A percentile compares a stretch with the other conserved stretches of the same genome.
These are phyloP conservation scores for Luperina testacea DNA, from an alignment of 2,888 invertebrate species.

Conservation along the genomic window DNA sequence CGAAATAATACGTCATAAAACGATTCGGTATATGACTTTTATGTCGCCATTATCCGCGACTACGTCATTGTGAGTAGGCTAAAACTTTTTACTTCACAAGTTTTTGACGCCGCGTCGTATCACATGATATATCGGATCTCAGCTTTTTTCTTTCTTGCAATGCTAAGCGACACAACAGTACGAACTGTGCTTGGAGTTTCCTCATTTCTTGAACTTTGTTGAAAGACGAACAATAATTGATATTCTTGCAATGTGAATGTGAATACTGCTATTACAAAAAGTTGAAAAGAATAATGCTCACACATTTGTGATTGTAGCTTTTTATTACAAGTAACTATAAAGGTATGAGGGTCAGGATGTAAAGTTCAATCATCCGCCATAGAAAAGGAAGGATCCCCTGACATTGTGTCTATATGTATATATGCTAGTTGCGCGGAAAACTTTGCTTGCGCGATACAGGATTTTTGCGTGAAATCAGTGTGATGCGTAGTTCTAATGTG, in stretches of 20 bases:
- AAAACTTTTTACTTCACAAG: constrained; percentile 56
- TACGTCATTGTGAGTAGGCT: constrained; percentile 42
- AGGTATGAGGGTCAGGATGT: background rate
- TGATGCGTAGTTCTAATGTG: background rate
- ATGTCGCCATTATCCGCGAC: constrained; percentile 47
- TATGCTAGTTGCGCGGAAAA: background rate
- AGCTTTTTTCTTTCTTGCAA: constrained; percentile 38
- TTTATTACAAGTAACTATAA: background rate
- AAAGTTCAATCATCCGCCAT: background rate
- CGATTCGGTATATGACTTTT: constrained; percentile 44
- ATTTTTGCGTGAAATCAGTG: background rate
- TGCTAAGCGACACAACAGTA: constrained; percentile 5
- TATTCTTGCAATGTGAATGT: background rate
- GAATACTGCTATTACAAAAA: background rate
- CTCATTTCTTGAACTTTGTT: background rate
- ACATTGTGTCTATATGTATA: background rate
- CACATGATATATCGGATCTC: constrained; percentile 38
- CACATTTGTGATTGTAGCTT: background rate
- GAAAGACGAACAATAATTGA: background rate
- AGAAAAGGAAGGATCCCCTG: background rate
- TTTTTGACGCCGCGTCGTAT: constrained; percentile 44
- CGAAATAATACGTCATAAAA: constrained; percentile 55
- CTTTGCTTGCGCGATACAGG: background rate
- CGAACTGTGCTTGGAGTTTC: constrained; percentile 12
- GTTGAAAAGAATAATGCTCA: background rate